These are phyloP conservation scores for Aspidiotus rigidus DNA, from an alignment of 2,888 invertebrate genomes.

Conservation along the genomic window DNA sequence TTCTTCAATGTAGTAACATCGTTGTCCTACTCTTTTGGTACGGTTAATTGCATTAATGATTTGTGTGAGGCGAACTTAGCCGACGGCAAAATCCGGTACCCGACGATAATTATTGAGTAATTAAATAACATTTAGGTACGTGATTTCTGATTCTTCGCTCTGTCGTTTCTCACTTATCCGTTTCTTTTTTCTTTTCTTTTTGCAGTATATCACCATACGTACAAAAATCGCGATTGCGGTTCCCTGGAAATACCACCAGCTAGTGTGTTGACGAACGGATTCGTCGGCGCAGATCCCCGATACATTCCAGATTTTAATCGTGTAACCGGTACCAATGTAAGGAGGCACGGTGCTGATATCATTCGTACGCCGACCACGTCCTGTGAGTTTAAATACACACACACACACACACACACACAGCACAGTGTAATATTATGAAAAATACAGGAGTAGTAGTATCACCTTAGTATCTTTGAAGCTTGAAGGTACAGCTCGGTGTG, in stretches of 20 bases:
- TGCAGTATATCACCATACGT: conserved; percentile 26
- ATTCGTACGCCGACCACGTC: conserved; percentile 62
- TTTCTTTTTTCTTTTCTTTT: neutral
- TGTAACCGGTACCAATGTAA: conserved; percentile 51
- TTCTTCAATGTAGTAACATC: too few species aligned
- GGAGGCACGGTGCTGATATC: conserved; percentile 55
- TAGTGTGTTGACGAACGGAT: conserved; percentile 23
- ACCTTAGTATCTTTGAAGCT: too few species aligned
- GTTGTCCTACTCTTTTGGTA: too few species aligned
- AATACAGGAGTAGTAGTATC: too few species aligned
- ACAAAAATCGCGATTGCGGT: conserved; percentile 30
- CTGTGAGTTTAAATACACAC: conserved; percentile 52
- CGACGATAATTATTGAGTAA: too few species aligned
- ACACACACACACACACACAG: neutral
- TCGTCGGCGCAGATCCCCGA: conserved; percentile 49
- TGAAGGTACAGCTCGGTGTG: too few species aligned
- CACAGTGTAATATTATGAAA: too few species aligned
- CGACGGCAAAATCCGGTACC: too few species aligned
- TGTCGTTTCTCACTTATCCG: neutral
- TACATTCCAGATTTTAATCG: conserved; percentile 75
- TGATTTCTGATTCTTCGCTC: neutral
- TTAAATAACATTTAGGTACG: too few species aligned
- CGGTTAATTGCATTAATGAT: too few species aligned
- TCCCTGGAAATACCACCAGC: conserved; percentile 27
- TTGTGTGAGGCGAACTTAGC: too few species aligned